These are phyloP conservation scores for Triplophysa bombifrons DNA, from an alignment of 2,797 vertebrate genomes.

Conservation along the genomic window DNA sequence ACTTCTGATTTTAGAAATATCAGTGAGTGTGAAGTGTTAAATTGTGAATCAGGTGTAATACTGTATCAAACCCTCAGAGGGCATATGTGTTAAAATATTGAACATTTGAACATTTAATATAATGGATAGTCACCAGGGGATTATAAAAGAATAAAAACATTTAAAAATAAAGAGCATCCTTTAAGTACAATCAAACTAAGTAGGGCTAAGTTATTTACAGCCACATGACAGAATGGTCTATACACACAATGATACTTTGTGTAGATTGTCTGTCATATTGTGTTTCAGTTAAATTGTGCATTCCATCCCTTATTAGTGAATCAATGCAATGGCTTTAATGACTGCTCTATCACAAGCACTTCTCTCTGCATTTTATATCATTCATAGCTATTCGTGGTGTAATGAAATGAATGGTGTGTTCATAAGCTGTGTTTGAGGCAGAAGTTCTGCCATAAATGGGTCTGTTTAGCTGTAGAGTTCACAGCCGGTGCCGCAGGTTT, in stretches of 20 bases:
- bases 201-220: neutral
- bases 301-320: too few species aligned
- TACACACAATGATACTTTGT: too few species aligned
- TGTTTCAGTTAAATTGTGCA: neutral
- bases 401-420: neutral
- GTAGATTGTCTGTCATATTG: too few species aligned
- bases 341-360: neutral
- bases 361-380: neutral
- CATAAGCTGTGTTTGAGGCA: neutral
- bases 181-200: neutral
- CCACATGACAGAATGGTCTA: neutral
- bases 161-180: neutral
- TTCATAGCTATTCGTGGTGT: neutral
- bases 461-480: slow-evolving; percentile 47
- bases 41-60: slow-evolving; percentile 7
- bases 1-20: too few species aligned
- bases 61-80: slow-evolving; percentile 28
- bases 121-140: neutral
- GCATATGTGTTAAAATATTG: neutral
- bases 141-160: neutral
- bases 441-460: slow-evolving; percentile 44
- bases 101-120: neutral
- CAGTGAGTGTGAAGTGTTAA: too few species aligned
- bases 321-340: neutral
- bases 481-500: slow-evolving; percentile 55